Conservation (phyloP, 2,888 invertebrate species). For the Parnassius mnemosyne region DNA sequence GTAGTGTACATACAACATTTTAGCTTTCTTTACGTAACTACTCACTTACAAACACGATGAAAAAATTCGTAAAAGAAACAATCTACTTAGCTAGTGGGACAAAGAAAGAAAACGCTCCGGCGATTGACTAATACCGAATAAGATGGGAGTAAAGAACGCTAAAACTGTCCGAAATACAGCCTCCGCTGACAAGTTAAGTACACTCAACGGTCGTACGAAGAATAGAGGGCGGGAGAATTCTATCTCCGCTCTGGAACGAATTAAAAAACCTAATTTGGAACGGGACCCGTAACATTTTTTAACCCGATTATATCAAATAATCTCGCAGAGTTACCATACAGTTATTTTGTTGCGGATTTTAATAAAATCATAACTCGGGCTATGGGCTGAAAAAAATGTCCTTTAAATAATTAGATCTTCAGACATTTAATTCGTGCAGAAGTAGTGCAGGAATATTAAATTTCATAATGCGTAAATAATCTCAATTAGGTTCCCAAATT, state of each 20-base stretch:
- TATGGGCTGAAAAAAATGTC: too few species aligned
- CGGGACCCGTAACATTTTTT: constrained; percentile 27
- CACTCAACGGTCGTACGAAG: constrained; percentile 39
- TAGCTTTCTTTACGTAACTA: too few species aligned
- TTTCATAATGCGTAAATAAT: too few species aligned
- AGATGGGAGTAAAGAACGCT: constrained; percentile 33
- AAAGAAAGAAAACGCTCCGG: constrained; percentile 18
- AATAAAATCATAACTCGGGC: too few species aligned
- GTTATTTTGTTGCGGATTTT: too few species aligned
- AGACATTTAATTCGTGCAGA: too few species aligned
- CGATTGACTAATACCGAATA: constrained; percentile 27
- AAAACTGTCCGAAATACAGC: constrained; percentile 56
- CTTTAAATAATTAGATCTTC: too few species aligned
- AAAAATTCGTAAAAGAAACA: constrained; percentile 6
- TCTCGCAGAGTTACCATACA: constrained; percentile 32
- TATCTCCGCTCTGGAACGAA: constrained; percentile 41
- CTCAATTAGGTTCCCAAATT: too few species aligned
- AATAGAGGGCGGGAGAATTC: constrained; percentile 31
- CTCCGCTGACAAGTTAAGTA: constrained; percentile 55
- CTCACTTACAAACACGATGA: too few species aligned
- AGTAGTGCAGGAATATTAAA: too few species aligned
- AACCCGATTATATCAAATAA: constrained; percentile 38
- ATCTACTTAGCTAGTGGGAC: constrained; percentile 14
- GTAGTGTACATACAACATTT: too few species aligned
- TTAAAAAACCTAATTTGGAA: constrained; percentile 30